Percentiles rank a stretch among this genome's conserved stretches.
Evolutionary conservation across 2,113 vertebrate genomes (phyloP).

Genomic region (Microcebus murinus): DNA sequence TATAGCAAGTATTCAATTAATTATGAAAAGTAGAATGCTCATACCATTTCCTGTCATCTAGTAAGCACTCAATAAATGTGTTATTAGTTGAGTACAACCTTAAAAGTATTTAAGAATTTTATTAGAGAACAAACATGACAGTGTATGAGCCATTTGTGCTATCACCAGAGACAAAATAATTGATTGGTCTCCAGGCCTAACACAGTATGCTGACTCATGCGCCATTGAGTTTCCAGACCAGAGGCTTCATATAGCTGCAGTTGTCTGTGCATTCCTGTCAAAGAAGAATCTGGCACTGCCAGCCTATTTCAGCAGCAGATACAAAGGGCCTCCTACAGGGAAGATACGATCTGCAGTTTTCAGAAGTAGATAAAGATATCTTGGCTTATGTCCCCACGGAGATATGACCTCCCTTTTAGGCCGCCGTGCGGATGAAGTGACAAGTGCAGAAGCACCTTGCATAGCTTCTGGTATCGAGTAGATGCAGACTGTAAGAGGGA

Average conservation of each 20-base stretch:
- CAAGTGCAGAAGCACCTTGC: background rate
- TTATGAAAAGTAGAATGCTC: background rate
- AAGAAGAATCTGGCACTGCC: background rate
- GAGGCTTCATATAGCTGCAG: background rate
- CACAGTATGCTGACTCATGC: background rate
- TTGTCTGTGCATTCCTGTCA: background rate
- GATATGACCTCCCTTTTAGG: background rate
- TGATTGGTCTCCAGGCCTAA: background rate
- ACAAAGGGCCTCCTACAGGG: background rate
- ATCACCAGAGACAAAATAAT: conserved; percentile 21
- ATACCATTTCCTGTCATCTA: background rate
- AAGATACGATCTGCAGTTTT: background rate
- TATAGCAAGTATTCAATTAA: background rate
- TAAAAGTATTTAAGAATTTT: conserved; percentile 16
- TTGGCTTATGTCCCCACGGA: background rate
- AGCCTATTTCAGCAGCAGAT: background rate
- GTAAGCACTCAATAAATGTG: background rate
- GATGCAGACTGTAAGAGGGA: background rate
- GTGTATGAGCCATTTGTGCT: background rate
- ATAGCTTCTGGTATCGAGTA: background rate
- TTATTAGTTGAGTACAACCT: background rate
- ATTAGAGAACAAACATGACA: background rate
- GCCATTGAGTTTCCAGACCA: background rate
- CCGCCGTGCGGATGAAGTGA: background rate
- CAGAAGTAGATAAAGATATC: background rate